Evolutionary conservation across 2,113 vertebrate genomes (phyloP), one percentile per base, ranked within the genome.

Genomic region (Bostrychus sinensis): DNA sequence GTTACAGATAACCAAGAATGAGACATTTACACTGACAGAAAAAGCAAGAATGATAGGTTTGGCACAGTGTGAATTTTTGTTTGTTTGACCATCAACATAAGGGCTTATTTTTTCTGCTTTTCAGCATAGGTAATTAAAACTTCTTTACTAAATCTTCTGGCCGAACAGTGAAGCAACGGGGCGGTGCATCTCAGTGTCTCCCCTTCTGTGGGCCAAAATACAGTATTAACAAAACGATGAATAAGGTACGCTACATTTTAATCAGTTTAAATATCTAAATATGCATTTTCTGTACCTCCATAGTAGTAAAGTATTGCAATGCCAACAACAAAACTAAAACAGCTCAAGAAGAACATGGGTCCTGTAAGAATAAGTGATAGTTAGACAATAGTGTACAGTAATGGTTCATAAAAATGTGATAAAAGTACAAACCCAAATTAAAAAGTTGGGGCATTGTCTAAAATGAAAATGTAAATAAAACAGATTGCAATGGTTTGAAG

Each of bases 291-390:
- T 17, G 19, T 36, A 55, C 97, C 97, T 81, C 91, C 88, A 28
- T 87, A 93, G 91, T 94, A 96, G 74, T 95, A 96, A 67, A 96
- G 85, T 9, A 96, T 77, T 0, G 96, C 95, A 57, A 93, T 84
- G 8, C 94, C 96, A 0, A 93, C 89, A 0, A 91, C 94, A 43
- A 95, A 53, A 12, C 94, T 92, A 9, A 98, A 94, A 75, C 95
- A 96, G 2, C 93, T 93, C 3, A 98, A 83, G 81, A 95, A 98
- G 22, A 95, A 95, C 71, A 94, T 56, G 0, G 95, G 94, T 43
- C 94, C 95, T 98, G 82, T 23, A 60, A n/a, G 77, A 42, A 17
- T 45, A 12, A 56, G 12, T 37, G 36, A 5, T n/a, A n/a, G n/a
- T n/a, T n/a, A 48, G 42, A 20, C 42, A 45, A 7, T 16, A 28